These are phyloP conservation scores for Lepidocolaptes lacrymiger DNA, from an alignment of 2,797 vertebrate genomes.

Conservation along the genomic window DNA sequence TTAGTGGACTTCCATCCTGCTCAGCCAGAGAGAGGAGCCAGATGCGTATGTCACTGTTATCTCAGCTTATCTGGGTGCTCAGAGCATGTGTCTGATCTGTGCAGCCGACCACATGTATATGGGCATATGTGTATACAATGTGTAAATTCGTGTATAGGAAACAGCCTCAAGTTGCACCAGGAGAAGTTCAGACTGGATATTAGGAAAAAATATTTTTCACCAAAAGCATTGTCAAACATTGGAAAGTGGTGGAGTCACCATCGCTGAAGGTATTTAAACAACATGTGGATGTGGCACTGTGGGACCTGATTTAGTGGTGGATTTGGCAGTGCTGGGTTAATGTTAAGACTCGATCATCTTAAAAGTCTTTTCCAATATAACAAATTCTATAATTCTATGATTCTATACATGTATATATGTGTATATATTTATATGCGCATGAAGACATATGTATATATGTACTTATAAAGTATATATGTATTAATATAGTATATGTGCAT, in stretches of 20 bases:
- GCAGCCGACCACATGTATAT: fast-evolving
- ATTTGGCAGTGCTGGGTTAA: neutral
- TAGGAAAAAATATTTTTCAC: neutral
- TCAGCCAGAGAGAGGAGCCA: neutral
- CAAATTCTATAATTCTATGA: neutral
- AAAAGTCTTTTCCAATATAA: neutral
- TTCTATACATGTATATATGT: too few species aligned
- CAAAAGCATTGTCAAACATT: neutral
- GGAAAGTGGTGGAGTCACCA: neutral
- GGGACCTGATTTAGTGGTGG: neutral
- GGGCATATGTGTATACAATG: neutral
- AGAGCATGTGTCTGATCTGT: neutral
- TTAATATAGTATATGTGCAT: too few species aligned
- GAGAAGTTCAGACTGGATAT: neutral
- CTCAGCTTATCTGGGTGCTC: neutral
- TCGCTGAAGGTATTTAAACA: neutral
- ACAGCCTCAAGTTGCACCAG: neutral
- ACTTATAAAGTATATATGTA: neutral
- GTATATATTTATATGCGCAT: neutral
- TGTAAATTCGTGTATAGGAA: neutral
- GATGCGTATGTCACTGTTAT: neutral
- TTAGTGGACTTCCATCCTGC: neutral
- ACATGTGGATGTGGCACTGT: fast-evolving
- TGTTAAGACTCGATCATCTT: neutral
- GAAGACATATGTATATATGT: neutral